A percentile compares a stretch with the other conserved stretches of the same genome.
Conservation (phyloP, 2,888 invertebrate genomes). For the Portevinia maculata region DNA sequence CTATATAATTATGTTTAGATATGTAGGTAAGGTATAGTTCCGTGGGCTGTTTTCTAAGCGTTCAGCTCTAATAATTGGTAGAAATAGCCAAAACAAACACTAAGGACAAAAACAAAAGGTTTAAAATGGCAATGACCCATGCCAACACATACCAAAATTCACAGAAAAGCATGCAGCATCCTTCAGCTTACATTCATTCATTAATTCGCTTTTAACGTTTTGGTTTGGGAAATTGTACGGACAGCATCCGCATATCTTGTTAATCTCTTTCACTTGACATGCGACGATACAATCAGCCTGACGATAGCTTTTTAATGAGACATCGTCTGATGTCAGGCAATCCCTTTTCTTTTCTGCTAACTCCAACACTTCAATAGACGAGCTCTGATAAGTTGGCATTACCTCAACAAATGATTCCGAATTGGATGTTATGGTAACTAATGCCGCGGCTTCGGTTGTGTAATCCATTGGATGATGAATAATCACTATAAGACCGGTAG, state of each 20-base stretch:
- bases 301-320: constrained; percentile 79
- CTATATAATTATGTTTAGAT: no score
- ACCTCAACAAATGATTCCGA: constrained; percentile 82
- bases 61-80: no score
- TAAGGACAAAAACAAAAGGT: no score
- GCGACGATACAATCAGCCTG: constrained; percentile 80
- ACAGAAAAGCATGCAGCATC: constrained; percentile 80
- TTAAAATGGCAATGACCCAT: no score
- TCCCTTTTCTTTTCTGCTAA: constrained; percentile 80
- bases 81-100: no score
- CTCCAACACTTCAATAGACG: constrained; percentile 80
- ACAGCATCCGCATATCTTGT: constrained; percentile 80
- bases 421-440: constrained; percentile 80
- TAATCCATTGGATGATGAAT: constrained; percentile 82
- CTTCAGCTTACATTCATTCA: constrained; percentile 79
- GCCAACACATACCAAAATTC: constrained; percentile 80
- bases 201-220: constrained; percentile 72
- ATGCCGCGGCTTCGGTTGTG: constrained; percentile 80
- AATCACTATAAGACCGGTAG: constrained; percentile 80
- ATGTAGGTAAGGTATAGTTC: no score
- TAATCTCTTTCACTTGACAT: constrained; percentile 80
- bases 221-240: constrained; percentile 81
- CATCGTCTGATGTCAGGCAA: constrained; percentile 80
- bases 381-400: constrained; percentile 80
- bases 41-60: no score